These are phyloP conservation scores for Synergus japonicus DNA, from an alignment of 2,888 invertebrate genomes.

Conservation along the genomic window DNA sequence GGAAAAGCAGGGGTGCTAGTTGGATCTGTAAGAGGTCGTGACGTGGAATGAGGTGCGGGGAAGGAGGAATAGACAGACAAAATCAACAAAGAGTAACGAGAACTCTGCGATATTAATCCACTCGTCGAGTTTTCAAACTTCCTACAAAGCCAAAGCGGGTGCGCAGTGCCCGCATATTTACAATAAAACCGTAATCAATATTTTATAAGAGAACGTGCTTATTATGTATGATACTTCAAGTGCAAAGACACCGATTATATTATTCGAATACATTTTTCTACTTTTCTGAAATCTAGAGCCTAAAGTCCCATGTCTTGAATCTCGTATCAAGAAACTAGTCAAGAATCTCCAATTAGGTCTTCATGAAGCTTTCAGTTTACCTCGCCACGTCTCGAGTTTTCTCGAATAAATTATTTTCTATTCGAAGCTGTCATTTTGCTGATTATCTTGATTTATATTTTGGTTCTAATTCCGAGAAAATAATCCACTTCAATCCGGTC, in stretches of 20 bases:
- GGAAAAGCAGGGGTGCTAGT: conserved; percentile 55
- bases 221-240: conserved; percentile 40
- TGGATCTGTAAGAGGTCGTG: conserved; percentile 55
- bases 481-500: not conserved
- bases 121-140: conserved; percentile 78
- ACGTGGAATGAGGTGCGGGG: conserved; percentile 53
- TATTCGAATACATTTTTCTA: too few species aligned
- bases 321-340: too few species aligned
- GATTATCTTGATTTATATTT: not conserved
- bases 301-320: too few species aligned
- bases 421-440: not conserved
- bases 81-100: conserved; percentile 78
- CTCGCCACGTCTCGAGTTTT: too few species aligned
- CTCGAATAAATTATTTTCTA: too few species aligned
- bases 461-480: not conserved
- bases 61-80: conserved; percentile 72
- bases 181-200: conserved; percentile 76
- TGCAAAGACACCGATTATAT: not conserved
- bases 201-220: conserved; percentile 65
- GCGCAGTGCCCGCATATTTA: conserved; percentile 71
- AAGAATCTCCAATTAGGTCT: too few species aligned
- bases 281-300: too few species aligned
- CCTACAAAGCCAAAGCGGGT: conserved; percentile 74
- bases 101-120: conserved; percentile 78
- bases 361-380: too few species aligned